Conservation (phyloP, 2,113 vertebrate genomes). For the Pomatorhinus ruficollis region DNA sequence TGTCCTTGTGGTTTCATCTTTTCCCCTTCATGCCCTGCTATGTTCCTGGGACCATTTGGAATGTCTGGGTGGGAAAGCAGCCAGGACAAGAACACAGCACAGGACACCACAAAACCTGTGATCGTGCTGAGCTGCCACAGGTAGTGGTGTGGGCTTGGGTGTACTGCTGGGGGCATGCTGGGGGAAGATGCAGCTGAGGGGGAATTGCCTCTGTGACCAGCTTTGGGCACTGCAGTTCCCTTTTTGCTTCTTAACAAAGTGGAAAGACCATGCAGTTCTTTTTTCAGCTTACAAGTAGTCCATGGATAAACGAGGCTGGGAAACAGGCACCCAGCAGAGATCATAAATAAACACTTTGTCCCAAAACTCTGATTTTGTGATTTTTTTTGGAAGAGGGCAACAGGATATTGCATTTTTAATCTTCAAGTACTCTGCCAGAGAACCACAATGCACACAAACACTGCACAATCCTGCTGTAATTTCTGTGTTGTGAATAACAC, state of each 20-base stretch:
- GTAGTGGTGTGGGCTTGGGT: fast-evolving
- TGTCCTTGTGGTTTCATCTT: neutral
- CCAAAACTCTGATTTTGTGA: neutral
- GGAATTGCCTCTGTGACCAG: neutral
- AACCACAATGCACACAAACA: neutral
- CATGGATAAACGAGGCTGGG: neutral
- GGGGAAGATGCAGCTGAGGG: neutral
- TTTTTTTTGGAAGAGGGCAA: neutral
- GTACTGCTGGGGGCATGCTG: fast-evolving
- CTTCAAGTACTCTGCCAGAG: neutral
- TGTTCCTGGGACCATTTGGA: neutral
- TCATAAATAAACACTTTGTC: neutral
- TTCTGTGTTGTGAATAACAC: neutral
- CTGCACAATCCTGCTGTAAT: neutral
- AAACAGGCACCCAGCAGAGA: neutral
- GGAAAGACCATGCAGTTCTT: fast-evolving
- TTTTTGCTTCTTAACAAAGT: neutral
- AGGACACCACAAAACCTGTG: neutral
- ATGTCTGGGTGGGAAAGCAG: neutral
- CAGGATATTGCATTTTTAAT: neutral
- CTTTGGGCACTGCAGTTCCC: neutral
- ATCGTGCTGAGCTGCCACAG: neutral
- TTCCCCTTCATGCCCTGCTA: neutral
- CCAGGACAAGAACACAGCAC: neutral
- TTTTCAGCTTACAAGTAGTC: neutral